Conservation (phyloP, 1,140 invertebrate species). For the Diachasmimorpha longicaudata region DNA sequence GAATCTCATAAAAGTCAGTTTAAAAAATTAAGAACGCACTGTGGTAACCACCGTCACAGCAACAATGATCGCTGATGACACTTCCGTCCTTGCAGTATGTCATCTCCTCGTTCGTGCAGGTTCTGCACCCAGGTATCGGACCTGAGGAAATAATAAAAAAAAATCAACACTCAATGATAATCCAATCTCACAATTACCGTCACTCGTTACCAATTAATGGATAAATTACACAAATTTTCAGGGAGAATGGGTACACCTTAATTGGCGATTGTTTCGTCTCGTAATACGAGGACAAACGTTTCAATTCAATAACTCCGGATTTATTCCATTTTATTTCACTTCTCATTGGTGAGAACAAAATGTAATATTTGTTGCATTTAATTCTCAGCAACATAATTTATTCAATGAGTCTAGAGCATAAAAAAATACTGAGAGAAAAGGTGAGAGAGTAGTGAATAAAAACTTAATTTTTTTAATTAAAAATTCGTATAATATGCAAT, state of each 20-base stretch:
- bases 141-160: constrained; percentile 51
- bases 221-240: constrained; percentile 20
- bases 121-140: constrained; percentile 67
- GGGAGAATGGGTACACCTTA: background rate
- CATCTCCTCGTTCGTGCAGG: constrained; percentile 68
- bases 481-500: too few species aligned
- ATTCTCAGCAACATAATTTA: too few species aligned
- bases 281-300: background rate
- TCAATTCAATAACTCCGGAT: too few species aligned
- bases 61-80: constrained; percentile 75
- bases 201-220: constrained; percentile 13
- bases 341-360: too few species aligned
- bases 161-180: background rate
- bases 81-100: constrained; percentile 69
- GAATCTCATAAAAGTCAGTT: background rate
- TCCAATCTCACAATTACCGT: background rate
- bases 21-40: constrained; percentile 36
- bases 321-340: too few species aligned
- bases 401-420: too few species aligned
- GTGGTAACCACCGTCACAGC: constrained; percentile 67
- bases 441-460: too few species aligned
- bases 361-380: too few species aligned
- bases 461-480: too few species aligned
- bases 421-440: too few species aligned
- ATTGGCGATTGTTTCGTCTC: background rate